Conservation (phyloP, 2,888 invertebrate genomes). For the Malthinus flaveolus region DNA sequence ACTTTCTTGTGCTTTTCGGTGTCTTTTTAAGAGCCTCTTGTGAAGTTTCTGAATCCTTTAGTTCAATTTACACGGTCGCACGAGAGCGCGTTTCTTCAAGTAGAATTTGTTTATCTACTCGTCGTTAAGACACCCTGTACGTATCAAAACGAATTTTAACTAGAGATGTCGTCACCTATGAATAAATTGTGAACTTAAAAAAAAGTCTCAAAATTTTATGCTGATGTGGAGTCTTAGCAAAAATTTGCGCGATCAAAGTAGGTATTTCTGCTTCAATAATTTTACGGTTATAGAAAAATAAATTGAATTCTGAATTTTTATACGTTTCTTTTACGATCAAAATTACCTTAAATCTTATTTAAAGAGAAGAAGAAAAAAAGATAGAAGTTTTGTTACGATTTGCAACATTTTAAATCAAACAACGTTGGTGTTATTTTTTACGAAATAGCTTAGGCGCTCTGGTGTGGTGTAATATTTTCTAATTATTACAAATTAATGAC, state of each 20-base stretch:
- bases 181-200: no score
- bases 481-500: slow-evolving; percentile 8
- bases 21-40: no score
- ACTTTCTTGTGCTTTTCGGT: no score
- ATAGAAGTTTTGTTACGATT: neutral
- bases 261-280: slow-evolving; percentile 28
- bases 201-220: no score
- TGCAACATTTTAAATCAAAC: slow-evolving; percentile 3
- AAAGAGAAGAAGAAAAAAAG: neutral
- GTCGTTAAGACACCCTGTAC: no score
- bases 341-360: slow-evolving; percentile 2
- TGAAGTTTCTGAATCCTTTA: no score
- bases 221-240: neutral
- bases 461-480: slow-evolving; percentile 3
- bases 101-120: no score
- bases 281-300: slow-evolving; percentile 27
- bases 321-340: slow-evolving; percentile 9
- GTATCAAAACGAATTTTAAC: no score
- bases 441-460: neutral
- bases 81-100: no score
- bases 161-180: no score
- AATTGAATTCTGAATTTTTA: slow-evolving; percentile 28
- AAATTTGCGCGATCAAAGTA: slow-evolving; percentile 6
- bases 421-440: neutral
- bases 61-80: no score